A percentile compares a stretch with the other conserved stretches of the same genome.
Evolutionary conservation across 2,797 vertebrate genomes (phyloP).

Genomic region (Erpetoichthys calabaricus): DNA sequence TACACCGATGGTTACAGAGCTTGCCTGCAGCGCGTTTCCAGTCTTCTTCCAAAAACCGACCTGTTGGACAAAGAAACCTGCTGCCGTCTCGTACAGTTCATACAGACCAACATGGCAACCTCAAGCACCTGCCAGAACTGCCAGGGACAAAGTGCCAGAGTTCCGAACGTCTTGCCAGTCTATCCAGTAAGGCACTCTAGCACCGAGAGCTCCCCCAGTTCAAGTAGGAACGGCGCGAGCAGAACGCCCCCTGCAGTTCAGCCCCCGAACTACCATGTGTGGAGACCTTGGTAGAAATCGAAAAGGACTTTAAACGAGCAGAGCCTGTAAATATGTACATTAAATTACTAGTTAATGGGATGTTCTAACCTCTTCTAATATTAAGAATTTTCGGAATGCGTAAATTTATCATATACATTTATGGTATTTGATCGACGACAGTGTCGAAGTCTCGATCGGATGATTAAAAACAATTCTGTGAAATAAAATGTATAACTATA

Average conservation of each 20-base stretch:
- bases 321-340: too few relatives aligned
- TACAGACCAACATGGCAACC: conserved; percentile 36
- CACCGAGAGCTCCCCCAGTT: conserved; percentile 18
- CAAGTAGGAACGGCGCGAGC: conserved; percentile 11
- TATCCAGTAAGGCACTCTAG: conserved; percentile 28
- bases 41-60: conserved; percentile 43
- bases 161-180: conserved; percentile 32
- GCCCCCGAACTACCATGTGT: conserved; percentile 23
- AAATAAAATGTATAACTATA: neutral
- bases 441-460: too few relatives aligned
- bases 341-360: too few relatives aligned
- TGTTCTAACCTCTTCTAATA: too few relatives aligned
- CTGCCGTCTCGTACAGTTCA: conserved; percentile 42
- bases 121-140: conserved; percentile 35
- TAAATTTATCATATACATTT: too few relatives aligned
- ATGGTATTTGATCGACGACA: too few relatives aligned
- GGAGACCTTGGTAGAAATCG: conserved; percentile 46
- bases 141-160: conserved; percentile 30
- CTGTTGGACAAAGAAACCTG: conserved; percentile 41
- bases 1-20: conserved; percentile 63
- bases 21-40: conserved; percentile 56
- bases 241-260: conserved; percentile 14
- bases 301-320: neutral
- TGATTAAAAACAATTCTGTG: too few relatives aligned
- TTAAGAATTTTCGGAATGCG: too few relatives aligned